Conservation (phyloP, 2,888 invertebrate species). For the Caenorhabditis doughertyi region DNA sequence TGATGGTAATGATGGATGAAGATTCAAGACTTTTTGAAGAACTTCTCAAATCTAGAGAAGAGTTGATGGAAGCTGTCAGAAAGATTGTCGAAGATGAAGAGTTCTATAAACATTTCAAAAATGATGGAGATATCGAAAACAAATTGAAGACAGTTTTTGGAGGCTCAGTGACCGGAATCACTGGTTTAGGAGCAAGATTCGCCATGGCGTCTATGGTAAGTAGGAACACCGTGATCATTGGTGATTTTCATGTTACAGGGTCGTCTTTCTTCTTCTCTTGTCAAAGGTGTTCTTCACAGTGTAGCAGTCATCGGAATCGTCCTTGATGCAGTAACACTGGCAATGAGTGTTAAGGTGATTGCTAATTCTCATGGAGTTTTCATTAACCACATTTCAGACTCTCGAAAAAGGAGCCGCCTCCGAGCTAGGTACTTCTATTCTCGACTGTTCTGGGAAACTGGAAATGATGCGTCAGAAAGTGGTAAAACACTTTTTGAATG, state of each 20-base stretch:
- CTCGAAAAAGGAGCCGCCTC: conserved; percentile 47
- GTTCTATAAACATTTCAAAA: conserved; percentile 36
- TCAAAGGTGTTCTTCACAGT: conserved; percentile 69
- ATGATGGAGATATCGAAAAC: conserved; percentile 34
- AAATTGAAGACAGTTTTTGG: conserved; percentile 51
- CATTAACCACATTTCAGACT: conserved; percentile 46
- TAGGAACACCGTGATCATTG: not conserved
- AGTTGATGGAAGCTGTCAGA: conserved; percentile 42
- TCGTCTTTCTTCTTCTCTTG: conserved; percentile 67
- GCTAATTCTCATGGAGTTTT: not conserved
- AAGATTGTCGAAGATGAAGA: conserved; percentile 43
- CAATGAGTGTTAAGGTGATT: conserved; percentile 57
- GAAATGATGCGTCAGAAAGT: conserved; percentile 66
- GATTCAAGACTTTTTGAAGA: conserved; percentile 43
- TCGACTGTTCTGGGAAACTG: conserved; percentile 56
- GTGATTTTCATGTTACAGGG: conserved; percentile 41
- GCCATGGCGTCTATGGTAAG: conserved; percentile 31
- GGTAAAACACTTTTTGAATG: conserved; percentile 60
- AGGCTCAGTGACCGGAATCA: conserved; percentile 29
- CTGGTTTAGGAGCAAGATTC: conserved; percentile 43
- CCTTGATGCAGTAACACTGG: conserved; percentile 66
- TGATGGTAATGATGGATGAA: conserved; percentile 14
- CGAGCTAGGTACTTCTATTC: conserved; percentile 60
- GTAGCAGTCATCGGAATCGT: conserved; percentile 71
- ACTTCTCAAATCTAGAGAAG: conserved; percentile 34